Percentiles rank a stretch among this genome's conserved stretches.
Conservation (phyloP, 1,140 invertebrate genomes). For the Sycobia sp. region DNA sequence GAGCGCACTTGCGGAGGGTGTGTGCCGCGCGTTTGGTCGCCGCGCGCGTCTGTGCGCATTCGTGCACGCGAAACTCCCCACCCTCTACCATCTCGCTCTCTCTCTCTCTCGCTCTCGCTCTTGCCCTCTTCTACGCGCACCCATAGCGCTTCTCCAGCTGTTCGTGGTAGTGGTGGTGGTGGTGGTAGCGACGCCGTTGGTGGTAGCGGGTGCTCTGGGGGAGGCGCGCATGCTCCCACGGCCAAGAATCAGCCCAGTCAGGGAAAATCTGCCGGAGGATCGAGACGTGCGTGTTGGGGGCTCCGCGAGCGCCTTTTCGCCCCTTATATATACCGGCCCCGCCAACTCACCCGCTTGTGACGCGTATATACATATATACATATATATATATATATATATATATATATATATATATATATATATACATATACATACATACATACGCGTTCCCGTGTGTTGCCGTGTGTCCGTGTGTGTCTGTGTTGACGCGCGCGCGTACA, state of each 20-base stretch:
- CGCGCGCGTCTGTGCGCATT: constrained; percentile 10
- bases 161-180: neutral
- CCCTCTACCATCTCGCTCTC: too few species aligned
- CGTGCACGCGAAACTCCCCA: neutral
- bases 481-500: too few species aligned
- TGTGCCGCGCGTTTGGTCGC: neutral
- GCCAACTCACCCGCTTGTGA: neutral
- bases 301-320: neutral
- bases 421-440: neutral
- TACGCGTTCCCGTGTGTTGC: too few species aligned
- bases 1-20: neutral
- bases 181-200: neutral
- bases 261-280: constrained; percentile 58
- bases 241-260: constrained; percentile 57
- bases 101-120: too few species aligned
- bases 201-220: neutral
- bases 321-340: neutral
- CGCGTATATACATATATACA: neutral
- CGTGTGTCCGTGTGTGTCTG: too few species aligned
- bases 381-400: neutral
- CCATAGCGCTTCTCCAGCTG: neutral
- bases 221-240: constrained; percentile 57
- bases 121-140: neutral
- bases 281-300: constrained; percentile 56
- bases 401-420: neutral